Base-by-base conservation (phyloP, 2,113 vertebrate genomes). In the Phaetusa simplex region DNA sequence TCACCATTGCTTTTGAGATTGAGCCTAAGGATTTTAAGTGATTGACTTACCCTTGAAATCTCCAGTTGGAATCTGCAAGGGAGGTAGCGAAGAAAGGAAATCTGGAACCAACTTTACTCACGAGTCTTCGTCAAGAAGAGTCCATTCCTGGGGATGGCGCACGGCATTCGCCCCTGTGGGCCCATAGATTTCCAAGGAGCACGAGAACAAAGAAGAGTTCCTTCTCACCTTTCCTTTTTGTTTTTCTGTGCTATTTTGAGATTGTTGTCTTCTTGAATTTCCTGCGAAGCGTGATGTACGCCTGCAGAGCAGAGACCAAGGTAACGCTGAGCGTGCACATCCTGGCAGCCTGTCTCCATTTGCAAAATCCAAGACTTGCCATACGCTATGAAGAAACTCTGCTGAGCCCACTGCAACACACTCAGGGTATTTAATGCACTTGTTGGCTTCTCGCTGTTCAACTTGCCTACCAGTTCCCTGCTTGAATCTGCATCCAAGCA, bases 71-170 rank as follows among this genome's bases (percentile, higher is more conserved):
- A 86, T 55, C 42, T 72, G 8, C 34, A 64, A 45, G 20, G 27
- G 29, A 71, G 16, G 29, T 7, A 58, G 36, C 5, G n/a, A 88
- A 88, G 52, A 45, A 69, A 69, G n/a, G 27, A 72, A 64, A 53
- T 45, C 62, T 30, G 56, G 13, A 66, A 11, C 22, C 65, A 72
- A 14, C 4, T 42, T 82, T 34, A 43, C 58, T 62, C n/a, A 22
- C 4, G 4, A 36, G 16, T 53, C 34, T n/a, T n/a, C 12, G 42
- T 24, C 38, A 42, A 59, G 36, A 34, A 65, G 58, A 82, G 12
- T 11, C 8, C 12, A 19, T 34, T 19, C 76, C 66, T 10, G n/a
- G 1, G 3, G 45, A 42, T 6, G n/a, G n/a, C 2, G 4, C n/a
- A 55, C 3, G 0, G 12, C 10, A 8, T 36, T 53, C 38, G 18